phyloP scores from a whole-genome alignment of 2,797 vertebrate genomes.

The Falco cherrug region DNA sequence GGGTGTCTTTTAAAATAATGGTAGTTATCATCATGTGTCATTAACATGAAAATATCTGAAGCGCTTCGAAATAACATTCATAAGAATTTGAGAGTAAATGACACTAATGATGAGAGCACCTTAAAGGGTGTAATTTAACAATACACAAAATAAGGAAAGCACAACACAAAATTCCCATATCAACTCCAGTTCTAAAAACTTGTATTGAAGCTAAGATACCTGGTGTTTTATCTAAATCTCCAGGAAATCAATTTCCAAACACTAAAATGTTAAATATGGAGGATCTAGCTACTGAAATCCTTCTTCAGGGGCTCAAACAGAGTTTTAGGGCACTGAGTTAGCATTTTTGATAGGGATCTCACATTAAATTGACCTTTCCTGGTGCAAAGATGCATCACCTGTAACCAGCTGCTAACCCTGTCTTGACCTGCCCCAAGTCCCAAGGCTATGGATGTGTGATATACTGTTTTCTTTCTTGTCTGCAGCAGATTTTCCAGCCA shows the following conservation, averaged over 20 bases:
- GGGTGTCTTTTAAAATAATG: conserved; percentile 52
- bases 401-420: conserved; percentile 63
- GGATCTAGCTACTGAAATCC: neutral
- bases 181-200: conserved; percentile 31
- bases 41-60: conserved; percentile 62
- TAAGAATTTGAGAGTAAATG: conserved; percentile 50
- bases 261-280: conserved; percentile 6
- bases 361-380: conserved; percentile 59
- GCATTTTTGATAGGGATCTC: conserved; percentile 56
- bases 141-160: conserved; percentile 36
- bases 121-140: conserved; percentile 48
- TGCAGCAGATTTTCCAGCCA: conserved; percentile 38
- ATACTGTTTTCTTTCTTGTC: neutral
- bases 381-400: conserved; percentile 65
- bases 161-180: conserved; percentile 30
- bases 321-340: conserved; percentile 56
- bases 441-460: conserved; percentile 53
- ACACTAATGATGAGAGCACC: conserved; percentile 46
- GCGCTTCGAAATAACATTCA: conserved; percentile 43
- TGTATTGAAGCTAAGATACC: conserved; percentile 41
- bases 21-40: conserved; percentile 33
- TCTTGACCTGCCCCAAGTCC: conserved; percentile 52
- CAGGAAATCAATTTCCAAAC: neutral
- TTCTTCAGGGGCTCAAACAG: conserved; percentile 20
- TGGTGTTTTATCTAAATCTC: conserved; percentile 1